phyloP scores from a whole-genome alignment of 2,888 invertebrate genomes.

The Tolmerus cingulatus region DNA sequence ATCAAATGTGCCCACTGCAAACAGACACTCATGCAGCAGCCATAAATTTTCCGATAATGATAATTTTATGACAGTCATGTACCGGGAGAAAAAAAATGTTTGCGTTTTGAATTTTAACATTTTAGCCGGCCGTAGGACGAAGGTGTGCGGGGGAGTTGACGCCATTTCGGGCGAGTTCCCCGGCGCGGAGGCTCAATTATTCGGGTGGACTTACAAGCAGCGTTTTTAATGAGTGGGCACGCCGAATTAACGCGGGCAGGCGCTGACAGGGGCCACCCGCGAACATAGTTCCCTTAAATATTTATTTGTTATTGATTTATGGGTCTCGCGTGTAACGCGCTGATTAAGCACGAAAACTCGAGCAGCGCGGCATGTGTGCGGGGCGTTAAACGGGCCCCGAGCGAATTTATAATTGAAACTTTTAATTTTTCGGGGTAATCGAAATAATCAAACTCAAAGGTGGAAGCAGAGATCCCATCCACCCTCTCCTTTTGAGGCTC shows the following conservation, averaged over 20 bases:
- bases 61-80: constrained; percentile 17
- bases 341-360: constrained; percentile 5
- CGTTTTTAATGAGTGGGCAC: constrained; percentile 6
- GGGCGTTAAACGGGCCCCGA: not conserved
- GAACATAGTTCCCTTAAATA: not conserved
- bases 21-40: not conserved
- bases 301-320: constrained; percentile 18
- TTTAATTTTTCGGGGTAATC: constrained; percentile 7
- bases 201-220: not conserved
- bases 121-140: not conserved
- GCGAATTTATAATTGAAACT: constrained; percentile 31
- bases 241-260: not conserved
- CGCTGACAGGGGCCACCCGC: not conserved
- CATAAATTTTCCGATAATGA: constrained; percentile 13
- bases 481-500: not conserved
- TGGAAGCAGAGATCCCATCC: not conserved
- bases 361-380: not conserved
- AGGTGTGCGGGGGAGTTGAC: not conserved
- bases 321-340: constrained; percentile 5
- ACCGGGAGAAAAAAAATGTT: not conserved
- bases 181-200: not conserved
- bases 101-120: constrained; percentile 29
- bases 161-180: not conserved
- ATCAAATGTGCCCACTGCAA: not conserved
- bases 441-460: not conserved